phyloP scores from a whole-genome alignment of 2,797 vertebrate species.

The Hippopotamyrus pictus region DNA sequence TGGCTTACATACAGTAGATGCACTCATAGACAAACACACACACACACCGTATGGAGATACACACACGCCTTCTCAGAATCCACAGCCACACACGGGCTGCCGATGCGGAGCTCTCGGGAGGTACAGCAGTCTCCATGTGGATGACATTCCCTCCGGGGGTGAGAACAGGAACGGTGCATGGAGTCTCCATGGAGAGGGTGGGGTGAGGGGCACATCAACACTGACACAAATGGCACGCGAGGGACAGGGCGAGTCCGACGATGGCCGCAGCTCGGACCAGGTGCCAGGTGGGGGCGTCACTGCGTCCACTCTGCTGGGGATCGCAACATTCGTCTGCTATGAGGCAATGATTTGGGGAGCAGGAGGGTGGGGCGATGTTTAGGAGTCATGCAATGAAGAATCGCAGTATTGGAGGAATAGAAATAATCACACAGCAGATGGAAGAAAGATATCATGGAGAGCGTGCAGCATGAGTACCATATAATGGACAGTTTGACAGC shows the following conservation, averaged over 20 bases:
- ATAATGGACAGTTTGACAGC: not conserved
- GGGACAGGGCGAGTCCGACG: conserved; percentile 35
- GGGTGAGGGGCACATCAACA: conserved; percentile 35
- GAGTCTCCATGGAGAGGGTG: not conserved
- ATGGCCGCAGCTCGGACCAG: conserved; percentile 19
- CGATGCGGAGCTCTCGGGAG: not conserved
- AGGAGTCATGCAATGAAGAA: not conserved
- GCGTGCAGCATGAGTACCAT: not conserved
- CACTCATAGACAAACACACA: conserved; percentile 3
- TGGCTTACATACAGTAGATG: not conserved
- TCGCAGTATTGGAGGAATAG: not conserved
- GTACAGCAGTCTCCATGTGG: not conserved
- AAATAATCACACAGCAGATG: not conserved
- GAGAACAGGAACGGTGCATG: conserved; percentile 21
- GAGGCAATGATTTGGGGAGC: conserved; percentile 4
- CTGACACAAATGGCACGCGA: conserved; percentile 37
- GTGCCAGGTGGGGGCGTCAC: conserved; percentile 21
- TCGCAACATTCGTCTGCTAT: conserved; percentile 40
- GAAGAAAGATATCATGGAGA: not conserved
- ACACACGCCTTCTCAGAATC: not conserved
- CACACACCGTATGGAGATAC: not conserved
- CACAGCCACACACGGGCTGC: not conserved
- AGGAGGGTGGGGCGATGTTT: not conserved
- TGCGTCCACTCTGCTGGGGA: conserved; percentile 31
- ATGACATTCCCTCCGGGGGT: not conserved